phyloP scores from a whole-genome alignment of 1,140 invertebrate genomes.

The Arctopsyche grandis region DNA sequence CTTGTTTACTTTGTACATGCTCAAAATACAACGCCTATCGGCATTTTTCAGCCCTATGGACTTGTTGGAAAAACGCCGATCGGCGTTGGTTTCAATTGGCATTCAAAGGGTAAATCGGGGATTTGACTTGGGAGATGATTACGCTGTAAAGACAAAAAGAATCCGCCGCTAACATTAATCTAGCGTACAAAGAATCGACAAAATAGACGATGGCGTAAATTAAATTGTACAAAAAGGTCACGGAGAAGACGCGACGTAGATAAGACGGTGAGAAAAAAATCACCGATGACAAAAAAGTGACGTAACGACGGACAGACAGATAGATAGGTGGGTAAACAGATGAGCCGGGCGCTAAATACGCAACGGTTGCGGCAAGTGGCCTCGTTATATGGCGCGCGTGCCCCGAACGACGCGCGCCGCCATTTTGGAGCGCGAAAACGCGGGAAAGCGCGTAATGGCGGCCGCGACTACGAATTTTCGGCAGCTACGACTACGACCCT shows the following conservation, averaged over 20 bases:
- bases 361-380: slow-evolving; percentile 4
- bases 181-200: no score
- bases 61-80: no score
- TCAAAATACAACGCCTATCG: no score
- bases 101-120: no score
- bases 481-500: neutral
- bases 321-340: neutral
- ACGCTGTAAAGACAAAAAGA: no score
- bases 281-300: slow-evolving; percentile 10
- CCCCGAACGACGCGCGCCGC: neutral
- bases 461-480: neutral
- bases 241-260: neutral
- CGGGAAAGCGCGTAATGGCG: neutral
- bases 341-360: neutral
- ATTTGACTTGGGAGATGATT: no score
- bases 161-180: no score
- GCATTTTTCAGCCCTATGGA: no score
- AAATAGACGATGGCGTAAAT: no score
- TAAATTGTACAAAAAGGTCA: no score
- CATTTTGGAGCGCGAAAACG: neutral
- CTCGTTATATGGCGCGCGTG: neutral
- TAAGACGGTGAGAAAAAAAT: slow-evolving; percentile 1
- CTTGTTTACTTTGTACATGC: no score
- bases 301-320: neutral
- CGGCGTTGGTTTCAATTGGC: no score